These are phyloP conservation scores for Kuschelorhynchus macadamiae DNA, from an alignment of 2,888 invertebrate species.

Conservation along the genomic window DNA sequence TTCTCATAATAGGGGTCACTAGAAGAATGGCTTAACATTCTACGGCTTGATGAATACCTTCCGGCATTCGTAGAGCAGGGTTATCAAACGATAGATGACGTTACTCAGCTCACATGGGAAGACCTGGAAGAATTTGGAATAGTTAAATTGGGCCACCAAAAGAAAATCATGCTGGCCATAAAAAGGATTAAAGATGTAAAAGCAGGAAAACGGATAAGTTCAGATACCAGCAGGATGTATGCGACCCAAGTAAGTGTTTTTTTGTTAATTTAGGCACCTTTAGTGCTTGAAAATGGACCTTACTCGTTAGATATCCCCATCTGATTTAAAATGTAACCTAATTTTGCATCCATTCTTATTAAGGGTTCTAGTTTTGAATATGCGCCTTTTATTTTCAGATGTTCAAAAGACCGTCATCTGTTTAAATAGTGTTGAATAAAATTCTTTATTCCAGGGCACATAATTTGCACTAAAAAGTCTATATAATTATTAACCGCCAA, in stretches of 20 bases:
- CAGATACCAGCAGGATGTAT: slow-evolving; percentile 65
- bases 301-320: slow-evolving; percentile 18
- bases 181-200: slow-evolving; percentile 95
- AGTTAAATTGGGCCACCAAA: slow-evolving; percentile 95
- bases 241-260: slow-evolving; percentile 63
- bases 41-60: slow-evolving; percentile 93
- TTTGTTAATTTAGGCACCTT: not conserved
- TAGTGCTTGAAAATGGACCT: slow-evolving; percentile 8
- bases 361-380: not conserved
- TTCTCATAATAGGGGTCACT: slow-evolving; percentile 81
- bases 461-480: no score
- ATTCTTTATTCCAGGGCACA: no score
- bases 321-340: not conserved
- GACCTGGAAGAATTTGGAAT: slow-evolving; percentile 98
- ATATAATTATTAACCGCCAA: no score
- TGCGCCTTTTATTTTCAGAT: not conserved
- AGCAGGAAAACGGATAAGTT: slow-evolving; percentile 81
- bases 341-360: slow-evolving; percentile 12
- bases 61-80: slow-evolving; percentile 92
- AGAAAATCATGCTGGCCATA: slow-evolving; percentile 96
- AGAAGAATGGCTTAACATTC: slow-evolving; percentile 93
- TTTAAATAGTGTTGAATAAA: no score
- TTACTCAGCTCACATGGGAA: slow-evolving; percentile 97
- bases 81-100: slow-evolving; percentile 93
- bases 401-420: not conserved